These are phyloP conservation scores for Delia radicum DNA, from an alignment of 1,140 invertebrate species.

Conservation along the genomic window DNA sequence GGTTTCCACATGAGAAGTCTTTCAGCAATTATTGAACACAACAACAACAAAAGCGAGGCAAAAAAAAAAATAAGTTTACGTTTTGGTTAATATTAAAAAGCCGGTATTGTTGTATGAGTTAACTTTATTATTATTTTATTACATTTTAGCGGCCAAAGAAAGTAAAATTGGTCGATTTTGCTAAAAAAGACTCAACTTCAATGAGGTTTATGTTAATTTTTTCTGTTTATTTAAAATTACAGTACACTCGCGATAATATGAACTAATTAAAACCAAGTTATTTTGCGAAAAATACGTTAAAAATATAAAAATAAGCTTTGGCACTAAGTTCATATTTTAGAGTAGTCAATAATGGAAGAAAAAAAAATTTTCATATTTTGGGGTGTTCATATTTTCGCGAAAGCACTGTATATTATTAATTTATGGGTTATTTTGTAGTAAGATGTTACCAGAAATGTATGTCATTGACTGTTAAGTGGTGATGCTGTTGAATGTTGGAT, in stretches of 20 bases:
- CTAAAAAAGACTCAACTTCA: neutral
- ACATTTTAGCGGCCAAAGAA: neutral
- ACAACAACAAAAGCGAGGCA: no score
- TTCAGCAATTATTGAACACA: neutral
- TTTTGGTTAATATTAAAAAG: neutral
- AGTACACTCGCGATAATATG: neutral
- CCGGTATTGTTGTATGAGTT: neutral
- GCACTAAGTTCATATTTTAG: no score
- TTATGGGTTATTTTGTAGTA: constrained; percentile 15
- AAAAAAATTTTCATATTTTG: no score
- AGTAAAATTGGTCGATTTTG: constrained; percentile 1
- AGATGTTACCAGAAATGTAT: neutral
- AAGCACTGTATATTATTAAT: neutral
- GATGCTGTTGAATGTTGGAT: neutral
- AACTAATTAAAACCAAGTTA: neutral
- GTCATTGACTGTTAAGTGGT: neutral
- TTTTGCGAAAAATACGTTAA: no score
- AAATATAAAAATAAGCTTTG: no score
- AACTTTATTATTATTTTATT: constrained; percentile 4
- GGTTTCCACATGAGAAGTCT: neutral
- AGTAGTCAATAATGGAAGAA: no score
- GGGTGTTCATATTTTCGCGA: neutral
- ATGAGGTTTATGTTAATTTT: no score
- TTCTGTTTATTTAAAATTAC: neutral
- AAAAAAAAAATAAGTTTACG: neutral